A percentile compares a stretch with the other conserved stretches of the same genome.
phyloP scores from a whole-genome alignment of 53 echinoderm and acorn worm species.

The Luidia sarsii region DNA sequence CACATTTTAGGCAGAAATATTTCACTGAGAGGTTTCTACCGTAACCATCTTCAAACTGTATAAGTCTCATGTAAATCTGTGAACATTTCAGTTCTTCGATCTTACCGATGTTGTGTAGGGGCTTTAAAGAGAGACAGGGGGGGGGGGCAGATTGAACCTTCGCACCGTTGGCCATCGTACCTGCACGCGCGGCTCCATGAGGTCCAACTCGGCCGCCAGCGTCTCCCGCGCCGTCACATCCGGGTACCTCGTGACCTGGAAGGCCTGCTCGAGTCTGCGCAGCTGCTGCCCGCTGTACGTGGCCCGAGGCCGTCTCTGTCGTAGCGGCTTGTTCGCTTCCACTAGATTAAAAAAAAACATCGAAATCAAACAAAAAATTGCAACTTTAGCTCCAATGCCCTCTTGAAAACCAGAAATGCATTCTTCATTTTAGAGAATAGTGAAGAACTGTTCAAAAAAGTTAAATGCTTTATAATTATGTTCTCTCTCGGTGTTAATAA shows the following conservation, averaged over 20 bases:
- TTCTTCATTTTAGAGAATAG: too few species aligned
- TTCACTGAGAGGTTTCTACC: too few species aligned
- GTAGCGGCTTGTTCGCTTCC: constrained; percentile 44
- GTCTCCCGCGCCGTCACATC: constrained; percentile 93
- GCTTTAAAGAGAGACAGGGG: neutral
- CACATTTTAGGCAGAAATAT: too few species aligned
- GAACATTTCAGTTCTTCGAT: too few species aligned
- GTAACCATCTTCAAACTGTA: too few species aligned
- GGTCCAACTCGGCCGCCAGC: constrained; percentile 79
- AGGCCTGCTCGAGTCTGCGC: constrained; percentile 85
- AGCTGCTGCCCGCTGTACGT: constrained; percentile 87
- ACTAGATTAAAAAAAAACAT: neutral
- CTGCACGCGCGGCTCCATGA: constrained; percentile 94
- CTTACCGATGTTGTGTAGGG: too few species aligned
- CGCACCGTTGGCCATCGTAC: constrained; percentile 16
- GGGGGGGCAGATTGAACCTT: neutral
- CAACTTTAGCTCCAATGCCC: too few species aligned
- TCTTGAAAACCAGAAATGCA: too few species aligned
- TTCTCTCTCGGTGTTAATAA: neutral
- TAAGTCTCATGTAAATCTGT: too few species aligned
- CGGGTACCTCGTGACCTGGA: constrained; percentile 82
- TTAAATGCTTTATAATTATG: neutral
- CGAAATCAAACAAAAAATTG: too few species aligned
- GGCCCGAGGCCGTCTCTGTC: constrained; percentile 80
- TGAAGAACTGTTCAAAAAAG: too few species aligned